Percentiles rank a stretch among this genome's conserved stretches.
These are phyloP conservation scores for Ephestia elutella DNA, from an alignment of 1,140 invertebrate genomes.

Conservation along the genomic window DNA sequence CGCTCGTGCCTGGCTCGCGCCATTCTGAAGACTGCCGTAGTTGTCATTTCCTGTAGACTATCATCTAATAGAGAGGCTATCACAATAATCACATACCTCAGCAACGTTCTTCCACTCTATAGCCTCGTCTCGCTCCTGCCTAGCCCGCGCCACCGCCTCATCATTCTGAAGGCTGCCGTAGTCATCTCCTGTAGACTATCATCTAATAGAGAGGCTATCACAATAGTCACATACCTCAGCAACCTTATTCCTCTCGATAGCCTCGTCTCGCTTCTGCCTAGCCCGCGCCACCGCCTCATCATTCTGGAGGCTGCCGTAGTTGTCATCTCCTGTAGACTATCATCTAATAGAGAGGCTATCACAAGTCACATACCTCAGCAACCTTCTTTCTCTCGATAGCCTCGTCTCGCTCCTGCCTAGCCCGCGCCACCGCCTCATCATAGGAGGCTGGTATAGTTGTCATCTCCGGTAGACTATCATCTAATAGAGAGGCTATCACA, in stretches of 20 bases:
- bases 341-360: too few species aligned
- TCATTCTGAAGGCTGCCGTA: conserved; percentile 82
- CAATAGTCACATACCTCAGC: too few species aligned
- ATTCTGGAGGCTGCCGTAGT: conserved; percentile 78
- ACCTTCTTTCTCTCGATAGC: conserved; percentile 90
- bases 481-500: too few species aligned
- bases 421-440: conserved; percentile 88
- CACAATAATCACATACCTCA: too few species aligned
- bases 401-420: conserved; percentile 88
- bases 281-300: conserved; percentile 89
- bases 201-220: too few species aligned
- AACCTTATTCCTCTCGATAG: conserved; percentile 88
- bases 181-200: too few species aligned
- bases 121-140: conserved; percentile 89
- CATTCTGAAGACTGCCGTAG: conserved; percentile 77
- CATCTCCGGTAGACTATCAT: too few species aligned
- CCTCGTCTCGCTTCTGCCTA: conserved; percentile 88
- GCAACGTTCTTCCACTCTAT: conserved; percentile 89
- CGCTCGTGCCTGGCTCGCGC: conserved; percentile 86
- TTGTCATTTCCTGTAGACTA: too few species aligned
- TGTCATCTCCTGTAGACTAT: too few species aligned
- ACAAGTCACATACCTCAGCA: too few species aligned
- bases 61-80: too few species aligned
- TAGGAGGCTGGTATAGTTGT: conserved; percentile 79
- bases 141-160: conserved; percentile 86